Percentiles rank a stretch among this genome's conserved stretches.
These are phyloP conservation scores for Campylomormyrus numenius DNA, from an alignment of 2,113 vertebrate species.

Conservation along the genomic window DNA sequence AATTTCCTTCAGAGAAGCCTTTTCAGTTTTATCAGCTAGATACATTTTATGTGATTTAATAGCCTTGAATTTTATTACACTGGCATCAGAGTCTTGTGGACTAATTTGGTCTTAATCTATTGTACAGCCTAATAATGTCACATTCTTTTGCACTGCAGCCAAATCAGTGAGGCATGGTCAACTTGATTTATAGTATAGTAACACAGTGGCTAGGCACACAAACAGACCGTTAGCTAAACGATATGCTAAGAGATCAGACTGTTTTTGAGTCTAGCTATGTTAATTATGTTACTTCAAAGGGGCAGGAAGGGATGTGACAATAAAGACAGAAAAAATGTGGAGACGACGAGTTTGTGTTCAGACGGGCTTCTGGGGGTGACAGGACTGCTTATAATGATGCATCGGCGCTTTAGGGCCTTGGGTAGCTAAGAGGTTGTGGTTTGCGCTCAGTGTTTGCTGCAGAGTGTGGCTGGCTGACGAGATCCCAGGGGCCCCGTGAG, in stretches of 20 bases:
- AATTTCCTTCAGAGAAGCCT: neutral
- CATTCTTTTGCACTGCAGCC: conserved; percentile 59
- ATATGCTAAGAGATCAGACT: conserved; percentile 31
- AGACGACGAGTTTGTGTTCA: conserved; percentile 42
- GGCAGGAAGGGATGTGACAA: neutral
- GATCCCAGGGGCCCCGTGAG: conserved; percentile 48
- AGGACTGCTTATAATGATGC: conserved; percentile 49
- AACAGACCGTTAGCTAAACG: conserved; percentile 28
- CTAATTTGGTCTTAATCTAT: conserved; percentile 47
- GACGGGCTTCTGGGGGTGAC: conserved; percentile 38
- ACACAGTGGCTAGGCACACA: conserved; percentile 36
- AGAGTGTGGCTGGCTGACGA: conserved; percentile 34
- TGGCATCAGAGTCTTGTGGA: conserved; percentile 48
- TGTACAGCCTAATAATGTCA: conserved; percentile 48
- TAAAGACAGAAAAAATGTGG: conserved; percentile 39
- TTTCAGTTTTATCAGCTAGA: neutral
- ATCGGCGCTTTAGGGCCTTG: conserved; percentile 37
- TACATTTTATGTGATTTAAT: neutral
- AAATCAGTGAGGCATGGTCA: conserved; percentile 47
- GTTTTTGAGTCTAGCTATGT: conserved; percentile 41
- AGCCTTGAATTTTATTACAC: conserved; percentile 42
- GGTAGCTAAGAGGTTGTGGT: conserved; percentile 47
- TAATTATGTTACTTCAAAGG: conserved; percentile 1
- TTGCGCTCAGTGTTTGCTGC: conserved; percentile 36
- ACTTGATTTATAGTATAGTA: conserved; percentile 61